Percentiles rank a stretch among this genome's conserved stretches.
phyloP scores from a whole-genome alignment of 2,797 vertebrate genomes.

The Poeciliopsis presidionis region DNA sequence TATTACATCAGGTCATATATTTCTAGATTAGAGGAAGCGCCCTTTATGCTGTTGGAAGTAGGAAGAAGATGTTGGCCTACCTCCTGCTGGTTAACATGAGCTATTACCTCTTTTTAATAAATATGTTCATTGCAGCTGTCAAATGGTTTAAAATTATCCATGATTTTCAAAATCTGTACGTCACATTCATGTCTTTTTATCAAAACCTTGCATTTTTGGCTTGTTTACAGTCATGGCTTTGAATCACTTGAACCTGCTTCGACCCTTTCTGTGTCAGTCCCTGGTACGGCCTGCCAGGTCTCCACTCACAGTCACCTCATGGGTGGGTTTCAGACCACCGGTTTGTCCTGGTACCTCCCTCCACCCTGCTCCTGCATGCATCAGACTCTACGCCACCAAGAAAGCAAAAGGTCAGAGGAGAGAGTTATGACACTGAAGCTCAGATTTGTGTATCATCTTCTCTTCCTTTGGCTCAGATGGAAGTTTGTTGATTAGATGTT shows the following conservation, averaged over 20 bases:
- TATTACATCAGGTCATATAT: neutral
- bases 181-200: neutral
- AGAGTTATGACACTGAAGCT: conserved; percentile 5
- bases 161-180: neutral
- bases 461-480: conserved; percentile 6
- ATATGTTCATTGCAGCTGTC: neutral
- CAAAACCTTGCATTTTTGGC: neutral
- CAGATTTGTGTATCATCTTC: conserved; percentile 1
- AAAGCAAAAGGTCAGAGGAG: conserved; percentile 85
- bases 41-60: neutral
- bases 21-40: neutral
- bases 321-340: conserved; percentile 22
- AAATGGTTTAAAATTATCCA: conserved; percentile 6
- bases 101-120: conserved; percentile 47
- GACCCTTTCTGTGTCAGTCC: conserved; percentile 67
- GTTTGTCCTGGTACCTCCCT: conserved; percentile 22
- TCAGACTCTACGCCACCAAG: conserved; percentile 89
- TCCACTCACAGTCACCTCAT: conserved; percentile 30
- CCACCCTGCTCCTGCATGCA: conserved; percentile 45
- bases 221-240: conserved; percentile 74
- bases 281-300: conserved; percentile 35
- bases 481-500: conserved; percentile 25
- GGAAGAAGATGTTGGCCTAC: conserved; percentile 57
- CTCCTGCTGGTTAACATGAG: conserved; percentile 71
- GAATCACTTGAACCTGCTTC: conserved; percentile 74